Conservation (phyloP, 2,113 vertebrate species). For the Prunella fulvescens region DNA sequence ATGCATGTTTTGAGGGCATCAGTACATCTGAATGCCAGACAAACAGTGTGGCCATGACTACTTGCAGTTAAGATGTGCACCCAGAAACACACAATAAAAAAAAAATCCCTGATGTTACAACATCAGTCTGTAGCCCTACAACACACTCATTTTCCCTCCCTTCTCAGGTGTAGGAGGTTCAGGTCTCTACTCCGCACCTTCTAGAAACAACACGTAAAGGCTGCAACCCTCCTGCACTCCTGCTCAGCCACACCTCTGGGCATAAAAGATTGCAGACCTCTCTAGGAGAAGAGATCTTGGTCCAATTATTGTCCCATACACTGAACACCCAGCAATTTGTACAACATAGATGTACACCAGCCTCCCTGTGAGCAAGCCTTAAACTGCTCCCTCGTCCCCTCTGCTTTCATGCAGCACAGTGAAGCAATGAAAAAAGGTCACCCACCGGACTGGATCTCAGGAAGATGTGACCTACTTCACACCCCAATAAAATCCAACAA, state of each 20-base stretch:
- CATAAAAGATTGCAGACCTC: neutral
- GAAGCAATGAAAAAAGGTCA: neutral
- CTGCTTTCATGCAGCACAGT: neutral
- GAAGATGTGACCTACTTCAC: neutral
- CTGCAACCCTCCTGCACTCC: neutral
- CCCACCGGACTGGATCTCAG: neutral
- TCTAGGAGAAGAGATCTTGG: neutral
- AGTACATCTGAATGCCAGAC: neutral
- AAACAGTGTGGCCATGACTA: neutral
- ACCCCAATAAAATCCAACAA: neutral
- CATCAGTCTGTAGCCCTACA: neutral
- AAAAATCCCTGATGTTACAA: neutral
- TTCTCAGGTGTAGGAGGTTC: neutral
- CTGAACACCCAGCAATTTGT: neutral
- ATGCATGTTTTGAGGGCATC: neutral
- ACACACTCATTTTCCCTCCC: neutral
- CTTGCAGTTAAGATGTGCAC: neutral
- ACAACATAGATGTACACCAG: rapidly evolving
- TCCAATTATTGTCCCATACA: neutral
- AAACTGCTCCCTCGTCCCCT: neutral
- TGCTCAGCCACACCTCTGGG: neutral
- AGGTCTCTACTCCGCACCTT: neutral
- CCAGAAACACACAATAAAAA: neutral
- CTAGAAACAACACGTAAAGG: neutral
- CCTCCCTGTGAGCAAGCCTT: neutral